These are phyloP conservation scores for Epistrophe grossulariae DNA, from an alignment of 2,888 invertebrate genomes.

Conservation along the genomic window DNA sequence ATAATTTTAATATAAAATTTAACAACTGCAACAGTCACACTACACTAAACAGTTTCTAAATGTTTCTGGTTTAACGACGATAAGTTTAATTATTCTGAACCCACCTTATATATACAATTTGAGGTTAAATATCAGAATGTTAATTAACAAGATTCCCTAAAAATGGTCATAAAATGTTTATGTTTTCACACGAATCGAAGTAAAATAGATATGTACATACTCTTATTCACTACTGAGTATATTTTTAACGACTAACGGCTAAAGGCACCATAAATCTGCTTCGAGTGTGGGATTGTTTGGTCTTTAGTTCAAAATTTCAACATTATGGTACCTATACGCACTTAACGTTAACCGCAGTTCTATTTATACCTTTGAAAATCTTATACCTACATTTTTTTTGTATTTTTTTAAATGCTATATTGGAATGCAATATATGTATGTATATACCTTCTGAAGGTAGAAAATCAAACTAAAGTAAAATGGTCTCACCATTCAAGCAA, in stretches of 20 bases:
- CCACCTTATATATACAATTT: neutral
- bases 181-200: conserved; percentile 20
- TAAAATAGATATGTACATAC: neutral
- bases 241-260: conserved; percentile 13
- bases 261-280: neutral
- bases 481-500: neutral
- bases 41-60: neutral
- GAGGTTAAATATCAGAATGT: conserved; percentile 9
- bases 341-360: neutral
- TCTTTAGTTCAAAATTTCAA: neutral
- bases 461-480: neutral
- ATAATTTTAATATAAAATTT: no score
- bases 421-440: neutral
- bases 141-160: conserved; percentile 7
- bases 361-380: neutral
- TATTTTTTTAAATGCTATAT: neutral
- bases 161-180: conserved; percentile 23
- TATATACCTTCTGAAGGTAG: no score
- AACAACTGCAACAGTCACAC: conserved; percentile 2
- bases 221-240: neutral
- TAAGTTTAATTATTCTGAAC: conserved; percentile 7
- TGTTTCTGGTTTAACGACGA: neutral
- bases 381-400: neutral
- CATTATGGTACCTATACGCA: neutral
- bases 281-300: neutral